Evolutionary conservation across 2,888 invertebrate genomes (phyloP).

Genomic region (Nycteola revayana): DNA sequence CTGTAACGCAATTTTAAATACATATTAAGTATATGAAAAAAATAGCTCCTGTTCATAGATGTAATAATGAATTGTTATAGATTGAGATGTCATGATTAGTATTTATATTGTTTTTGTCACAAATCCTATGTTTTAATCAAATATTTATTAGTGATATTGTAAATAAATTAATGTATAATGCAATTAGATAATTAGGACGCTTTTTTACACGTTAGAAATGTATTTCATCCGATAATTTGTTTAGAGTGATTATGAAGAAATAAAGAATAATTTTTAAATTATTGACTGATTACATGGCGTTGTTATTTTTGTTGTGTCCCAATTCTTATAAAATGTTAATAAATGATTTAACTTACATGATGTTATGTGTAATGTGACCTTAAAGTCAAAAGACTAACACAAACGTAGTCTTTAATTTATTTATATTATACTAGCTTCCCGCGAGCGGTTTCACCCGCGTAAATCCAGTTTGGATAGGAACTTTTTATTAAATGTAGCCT

Average conservation of each 20-base stretch:
- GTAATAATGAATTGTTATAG: constrained; percentile 19
- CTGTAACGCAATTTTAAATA: constrained; percentile 24
- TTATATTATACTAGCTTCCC: too few relatives aligned
- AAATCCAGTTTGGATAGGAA: too few relatives aligned
- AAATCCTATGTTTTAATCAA: constrained; percentile 36
- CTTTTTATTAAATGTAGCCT: too few relatives aligned
- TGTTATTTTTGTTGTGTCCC: constrained; percentile 26
- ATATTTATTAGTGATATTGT: constrained; percentile 42
- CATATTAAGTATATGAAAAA: constrained; percentile 7
- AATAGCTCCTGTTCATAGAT: constrained; percentile 22
- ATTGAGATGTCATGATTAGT: constrained; percentile 16
- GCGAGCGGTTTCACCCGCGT: too few relatives aligned
- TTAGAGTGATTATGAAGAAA: constrained; percentile 51
- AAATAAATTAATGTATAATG: constrained; percentile 52
- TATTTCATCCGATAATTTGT: constrained; percentile 49
- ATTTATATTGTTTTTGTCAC: constrained; percentile 26
- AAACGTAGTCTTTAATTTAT: too few relatives aligned
- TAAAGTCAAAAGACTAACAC: too few relatives aligned
- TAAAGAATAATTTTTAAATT: constrained; percentile 66
- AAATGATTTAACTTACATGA: too few relatives aligned
- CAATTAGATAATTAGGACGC: constrained; percentile 61
- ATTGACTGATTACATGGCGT: constrained; percentile 54
- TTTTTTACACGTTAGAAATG: constrained; percentile 60
- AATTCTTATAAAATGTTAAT: too few relatives aligned
- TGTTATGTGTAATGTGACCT: too few relatives aligned